Percentiles rank a stretch among this genome's conserved stretches.
Conservation (phyloP, 2,888 invertebrate genomes). For the Theretra japonica region DNA sequence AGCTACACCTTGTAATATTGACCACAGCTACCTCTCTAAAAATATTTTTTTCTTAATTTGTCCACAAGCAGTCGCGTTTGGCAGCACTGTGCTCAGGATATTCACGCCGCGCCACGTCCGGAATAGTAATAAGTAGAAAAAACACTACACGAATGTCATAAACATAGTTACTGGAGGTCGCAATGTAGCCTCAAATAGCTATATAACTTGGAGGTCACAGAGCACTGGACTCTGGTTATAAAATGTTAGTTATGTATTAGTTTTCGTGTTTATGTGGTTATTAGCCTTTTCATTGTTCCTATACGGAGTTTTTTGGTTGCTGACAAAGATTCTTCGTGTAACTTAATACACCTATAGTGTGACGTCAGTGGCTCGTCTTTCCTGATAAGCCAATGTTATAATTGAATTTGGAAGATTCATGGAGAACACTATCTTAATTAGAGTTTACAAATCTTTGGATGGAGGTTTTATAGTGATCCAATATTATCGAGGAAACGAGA, state of each 20-base stretch:
- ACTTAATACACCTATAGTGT: no score
- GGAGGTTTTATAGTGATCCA: no score
- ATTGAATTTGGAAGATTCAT: no score
- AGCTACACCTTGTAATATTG: background rate
- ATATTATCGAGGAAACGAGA: no score
- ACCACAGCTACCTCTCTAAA: no score
- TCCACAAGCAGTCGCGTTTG: slow-evolving; percentile 39
- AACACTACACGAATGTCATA: slow-evolving; percentile 39
- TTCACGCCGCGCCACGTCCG: slow-evolving; percentile 52
- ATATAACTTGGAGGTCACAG: slow-evolving; percentile 16
- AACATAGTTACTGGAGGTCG: slow-evolving; percentile 31
- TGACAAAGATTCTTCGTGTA: no score
- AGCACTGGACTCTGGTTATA: background rate
- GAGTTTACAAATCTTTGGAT: no score
- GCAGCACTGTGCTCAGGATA: slow-evolving; percentile 50
- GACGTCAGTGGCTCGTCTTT: no score
- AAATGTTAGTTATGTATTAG: background rate
- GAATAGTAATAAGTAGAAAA: slow-evolving; percentile 55
- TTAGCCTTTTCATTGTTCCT: no score
- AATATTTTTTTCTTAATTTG: slow-evolving; percentile 18
- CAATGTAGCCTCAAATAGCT: background rate
- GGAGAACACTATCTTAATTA: no score
- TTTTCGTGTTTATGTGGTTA: background rate
- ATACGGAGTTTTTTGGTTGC: no score
- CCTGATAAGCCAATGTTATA: no score